Base-by-base conservation (phyloP, 2,113 vertebrate genomes). In the Peromyscus leucopus region DNA sequence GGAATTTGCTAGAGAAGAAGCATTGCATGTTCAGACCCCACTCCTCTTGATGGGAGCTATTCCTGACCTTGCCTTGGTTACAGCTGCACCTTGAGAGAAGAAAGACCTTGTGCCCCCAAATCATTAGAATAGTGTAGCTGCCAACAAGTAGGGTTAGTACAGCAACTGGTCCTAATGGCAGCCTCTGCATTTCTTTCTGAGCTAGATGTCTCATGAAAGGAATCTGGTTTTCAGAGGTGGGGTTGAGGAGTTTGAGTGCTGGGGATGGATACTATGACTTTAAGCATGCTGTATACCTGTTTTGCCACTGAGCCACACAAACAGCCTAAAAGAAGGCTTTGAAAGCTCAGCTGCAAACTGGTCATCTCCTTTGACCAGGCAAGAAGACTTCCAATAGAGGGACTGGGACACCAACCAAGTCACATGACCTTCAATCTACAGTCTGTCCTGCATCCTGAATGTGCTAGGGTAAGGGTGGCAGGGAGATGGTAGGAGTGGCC, bases 11-110 rank as follows among this genome's bases (percentile, higher is more conserved):
- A 28, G 48, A 78, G 74, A 86, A 19, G 4, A 88, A 42, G 36
- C 72, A 31, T 1, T 96, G 79, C 69, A 12, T 57, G 42, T 95
- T 72, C 83, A 79, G 78, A 75, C 90, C 11, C 48, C 9, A n/a
- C 2, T n/a, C 75, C 63, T 94, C 24, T 84, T 95, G 5, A 48
- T 42, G 31, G 84, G 98, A 96, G 39, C 63, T 90, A 87, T 33
- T 87, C 76, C 80, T 67, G 5, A 57, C 65, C 1, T 0, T 82
- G 74, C 85, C 65, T 51, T 94, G 76, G 76, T 87, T 88, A 78
- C 39, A 28, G 12, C 0, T 13, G 3, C 31, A 5, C 42, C 24
- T 26, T 17, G 15, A 4, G 2, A 46, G 24, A n/a, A 84, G 79
- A 21, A 42, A 85, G 84, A 72, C 85, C 65, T 75, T 63, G 51